Conservation (phyloP, 2,797 vertebrate species). For the Carcharodon carcharias region DNA sequence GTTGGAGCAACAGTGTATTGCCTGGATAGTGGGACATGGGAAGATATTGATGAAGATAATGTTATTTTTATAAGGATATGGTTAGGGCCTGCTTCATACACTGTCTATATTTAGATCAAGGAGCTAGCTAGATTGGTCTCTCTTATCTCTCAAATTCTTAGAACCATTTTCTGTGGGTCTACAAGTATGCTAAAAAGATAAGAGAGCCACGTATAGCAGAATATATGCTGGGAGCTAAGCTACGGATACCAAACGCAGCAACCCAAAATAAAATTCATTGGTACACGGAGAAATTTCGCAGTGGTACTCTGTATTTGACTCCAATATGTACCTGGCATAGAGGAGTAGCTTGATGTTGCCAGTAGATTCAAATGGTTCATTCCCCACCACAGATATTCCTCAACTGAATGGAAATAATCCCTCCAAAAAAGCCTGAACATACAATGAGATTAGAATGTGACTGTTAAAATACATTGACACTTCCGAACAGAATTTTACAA, state of each 20-base stretch:
- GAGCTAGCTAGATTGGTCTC: not conserved
- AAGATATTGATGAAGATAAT: no score
- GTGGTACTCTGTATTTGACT: not conserved
- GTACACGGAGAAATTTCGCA: no score
- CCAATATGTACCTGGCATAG: not conserved
- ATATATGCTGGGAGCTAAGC: no score
- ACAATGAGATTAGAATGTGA: not conserved
- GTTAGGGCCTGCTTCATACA: no score
- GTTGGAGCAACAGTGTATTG: no score
- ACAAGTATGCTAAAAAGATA: not conserved
- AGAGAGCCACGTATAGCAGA: not conserved
- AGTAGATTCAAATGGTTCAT: not conserved
- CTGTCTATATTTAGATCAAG: not conserved
- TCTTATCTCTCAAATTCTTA: not conserved
- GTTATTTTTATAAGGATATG: no score
- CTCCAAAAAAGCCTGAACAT: not conserved
- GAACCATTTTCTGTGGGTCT: not conserved
- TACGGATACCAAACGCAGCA: not conserved
- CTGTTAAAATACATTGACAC: not conserved
- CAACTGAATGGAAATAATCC: not conserved
- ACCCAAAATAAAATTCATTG: no score
- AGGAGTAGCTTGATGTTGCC: not conserved
- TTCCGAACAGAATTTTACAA: not conserved
- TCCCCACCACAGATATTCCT: not conserved
- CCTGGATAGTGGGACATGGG: no score